phyloP scores from a whole-genome alignment of 2,113 vertebrate species.

The Psittacula cyanocephala region DNA sequence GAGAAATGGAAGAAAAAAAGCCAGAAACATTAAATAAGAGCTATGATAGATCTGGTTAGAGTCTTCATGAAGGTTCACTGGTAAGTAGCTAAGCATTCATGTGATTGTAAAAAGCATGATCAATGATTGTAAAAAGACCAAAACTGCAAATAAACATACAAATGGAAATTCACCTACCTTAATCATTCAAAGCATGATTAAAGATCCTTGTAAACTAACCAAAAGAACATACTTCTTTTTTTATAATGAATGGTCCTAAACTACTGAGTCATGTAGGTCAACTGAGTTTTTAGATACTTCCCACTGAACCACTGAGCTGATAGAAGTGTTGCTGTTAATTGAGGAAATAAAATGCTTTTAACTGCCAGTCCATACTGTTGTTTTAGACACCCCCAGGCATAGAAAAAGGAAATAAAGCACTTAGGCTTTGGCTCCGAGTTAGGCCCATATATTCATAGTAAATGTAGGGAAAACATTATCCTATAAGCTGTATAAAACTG shows the following conservation, averaged over 20 bases:
- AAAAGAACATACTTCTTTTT: accelerated
- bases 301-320: neutral
- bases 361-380: neutral
- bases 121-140: neutral
- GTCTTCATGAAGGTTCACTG: neutral
- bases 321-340: neutral
- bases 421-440: neutral
- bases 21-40: neutral
- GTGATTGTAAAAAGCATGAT: neutral
- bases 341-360: neutral
- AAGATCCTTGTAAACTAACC: neutral
- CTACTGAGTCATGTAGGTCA: neutral
- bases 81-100: neutral
- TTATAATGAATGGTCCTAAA: neutral
- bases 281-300: neutral
- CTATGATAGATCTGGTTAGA: neutral
- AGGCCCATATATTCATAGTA: neutral
- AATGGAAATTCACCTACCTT: neutral
- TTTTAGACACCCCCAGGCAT: neutral
- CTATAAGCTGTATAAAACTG: neutral
- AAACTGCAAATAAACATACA: neutral
- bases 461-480: neutral
- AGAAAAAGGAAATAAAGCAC: neutral
- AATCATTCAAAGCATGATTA: neutral
- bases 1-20: neutral